phyloP scores from a whole-genome alignment of 2,888 invertebrate species.

The Pristionchus fissidentatus region DNA sequence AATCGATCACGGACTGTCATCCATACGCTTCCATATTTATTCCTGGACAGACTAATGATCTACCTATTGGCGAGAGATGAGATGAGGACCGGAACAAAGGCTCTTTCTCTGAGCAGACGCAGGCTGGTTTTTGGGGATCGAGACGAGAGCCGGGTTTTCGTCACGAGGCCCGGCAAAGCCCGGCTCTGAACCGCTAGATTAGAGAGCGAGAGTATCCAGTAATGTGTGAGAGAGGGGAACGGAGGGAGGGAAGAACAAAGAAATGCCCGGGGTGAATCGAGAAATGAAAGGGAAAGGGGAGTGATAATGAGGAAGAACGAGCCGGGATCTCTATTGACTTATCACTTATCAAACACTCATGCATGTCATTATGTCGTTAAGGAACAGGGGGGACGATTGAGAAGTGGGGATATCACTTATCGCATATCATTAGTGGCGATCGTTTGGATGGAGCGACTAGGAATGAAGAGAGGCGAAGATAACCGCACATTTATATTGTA shows the following conservation, averaged over 20 bases:
- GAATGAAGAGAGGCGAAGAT: not conserved
- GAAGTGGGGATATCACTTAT: not conserved
- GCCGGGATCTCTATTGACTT: too few relatives aligned
- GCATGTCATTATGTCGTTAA: slow-evolving; percentile 30
- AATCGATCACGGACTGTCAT: slow-evolving; percentile 16
- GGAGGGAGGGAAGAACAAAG: not conserved
- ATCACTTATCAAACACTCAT: not conserved
- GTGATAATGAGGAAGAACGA: not conserved
- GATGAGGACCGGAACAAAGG: slow-evolving; percentile 1
- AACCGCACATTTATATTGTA: too few relatives aligned
- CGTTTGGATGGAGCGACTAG: too few relatives aligned
- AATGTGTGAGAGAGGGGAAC: slow-evolving; percentile 6
- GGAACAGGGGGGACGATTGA: not conserved
- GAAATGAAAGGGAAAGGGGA: not conserved
- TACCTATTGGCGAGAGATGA: slow-evolving; percentile 15
- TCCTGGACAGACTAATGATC: slow-evolving; percentile 17
- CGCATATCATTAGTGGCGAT: too few relatives aligned
- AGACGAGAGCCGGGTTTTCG: not conserved
- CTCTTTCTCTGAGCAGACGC: not conserved
- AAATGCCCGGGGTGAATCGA: slow-evolving; percentile 27
- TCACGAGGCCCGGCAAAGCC: too few relatives aligned
- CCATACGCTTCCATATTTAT: too few relatives aligned
- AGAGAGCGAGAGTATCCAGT: not conserved
- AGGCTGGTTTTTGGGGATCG: not conserved
- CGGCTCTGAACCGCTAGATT: too few relatives aligned